Base-by-base conservation (phyloP, 2,888 invertebrate genomes). In the Lochmaea capreae region DNA sequence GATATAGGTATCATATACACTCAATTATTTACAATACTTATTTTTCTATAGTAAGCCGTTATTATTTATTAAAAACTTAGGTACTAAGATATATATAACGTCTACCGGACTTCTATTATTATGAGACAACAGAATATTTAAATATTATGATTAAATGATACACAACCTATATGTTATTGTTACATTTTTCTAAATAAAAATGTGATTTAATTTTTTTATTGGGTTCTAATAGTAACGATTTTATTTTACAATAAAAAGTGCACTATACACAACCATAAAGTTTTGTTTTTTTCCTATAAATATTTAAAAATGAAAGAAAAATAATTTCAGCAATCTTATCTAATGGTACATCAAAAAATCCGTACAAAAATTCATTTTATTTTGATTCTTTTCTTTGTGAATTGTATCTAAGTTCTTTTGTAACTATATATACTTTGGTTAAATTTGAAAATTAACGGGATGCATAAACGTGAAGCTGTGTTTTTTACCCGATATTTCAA, bases 21-120 rank as follows among this genome's bases (percentile, higher is more conserved):
- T 80, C 79, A 82, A 81, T 76, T 83, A 83, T 84, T 76, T 84
- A 85, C 83, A 84, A 69, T 61, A 76, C 83, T 83, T 84, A 83
- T 78, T 79, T 79, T 82, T 65, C 16, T 63, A 61, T 39, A 12
- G 39, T 84, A 85, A 85, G 85, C 85, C 84, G 84, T 79, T 83
- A 75, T 75, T 77, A 79, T 71, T 75, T 74, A 73, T 80, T 76
- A 74, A 79, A 78, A 78, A 78, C 72, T 46, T 46, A 46, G 12
- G 74, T 76, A 75, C 78, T 79, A 78, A 16, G 71, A 26, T 59
- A 59, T n/a, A 66, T 71, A 65, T 65, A 79, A 81, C 80, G 78
- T 73, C 71, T 73, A 75, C 67, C 52, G 67, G 71, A 77, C 65
- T 66, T 71, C 73, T 71, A 73, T n/a, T n/a, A n/a, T n/a, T 66